Evolutionary conservation across 1,140 invertebrate species (phyloP), one percentile per base, ranked within the genome.

Genomic region (Dendroctonus valens): DNA sequence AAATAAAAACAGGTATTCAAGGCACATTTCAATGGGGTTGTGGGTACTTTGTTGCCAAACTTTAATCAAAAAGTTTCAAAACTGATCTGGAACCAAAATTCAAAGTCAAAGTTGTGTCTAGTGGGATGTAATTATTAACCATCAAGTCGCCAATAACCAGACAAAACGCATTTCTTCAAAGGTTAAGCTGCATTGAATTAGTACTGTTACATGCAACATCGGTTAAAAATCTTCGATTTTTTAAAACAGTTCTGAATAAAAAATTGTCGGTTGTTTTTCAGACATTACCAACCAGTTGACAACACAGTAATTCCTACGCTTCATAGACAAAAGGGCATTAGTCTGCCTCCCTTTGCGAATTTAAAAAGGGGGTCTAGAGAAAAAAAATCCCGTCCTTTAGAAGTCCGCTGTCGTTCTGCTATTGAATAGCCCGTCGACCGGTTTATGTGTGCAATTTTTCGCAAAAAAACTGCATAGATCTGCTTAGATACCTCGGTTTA

Each of bases 321-420:
- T 69, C 65, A 64, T 69, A 69, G 68, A 69, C 68, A 69, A 69
- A 69, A 65, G 68, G 57, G 60, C 59, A 69, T 53, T 50, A 59
- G 63, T 42, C 54, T 48, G 58, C 62, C 63, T 59, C 63, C 68
- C 62, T 62, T 65, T 57, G 68, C 68, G 62, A 69, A 65, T 65
- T 69, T 65, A 39, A 38, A 54, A 63, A 51, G 52, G 68, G 68
- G 68, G 68, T 69, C 68, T 69, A 58, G 46, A 62, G 26, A 11
- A 46, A 54, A 54, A 54, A 54, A 54, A 52, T 52, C 11, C 8
- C 26, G 12, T 8, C 11, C 42, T 62, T 52, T 62, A 62, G 50
- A 62, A 62, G 41, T 8, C 39, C 46, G 38, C 41, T 41, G 9
- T 46, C 9, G 44, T 46, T 12, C 44, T 46, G 44, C 12, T 11